Evolutionary conservation across 2,888 invertebrate genomes (phyloP).

Genomic region (Drosophila hamatofila): DNA sequence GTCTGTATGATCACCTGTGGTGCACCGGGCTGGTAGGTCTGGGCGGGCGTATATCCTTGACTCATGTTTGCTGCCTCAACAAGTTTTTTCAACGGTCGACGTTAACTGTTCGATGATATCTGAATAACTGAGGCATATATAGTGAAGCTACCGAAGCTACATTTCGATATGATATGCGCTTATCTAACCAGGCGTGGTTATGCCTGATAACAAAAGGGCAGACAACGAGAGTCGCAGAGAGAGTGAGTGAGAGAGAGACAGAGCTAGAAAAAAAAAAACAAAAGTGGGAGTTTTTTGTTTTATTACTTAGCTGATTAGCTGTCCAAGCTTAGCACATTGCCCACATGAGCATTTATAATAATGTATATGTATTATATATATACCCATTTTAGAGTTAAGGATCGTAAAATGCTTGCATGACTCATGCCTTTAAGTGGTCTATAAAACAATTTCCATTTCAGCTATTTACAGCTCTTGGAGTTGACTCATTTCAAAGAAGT

Average conservation of each 20-base stretch:
- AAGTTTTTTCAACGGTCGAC: not conserved
- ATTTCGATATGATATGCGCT: conserved; percentile 17
- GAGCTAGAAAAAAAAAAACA: not conserved
- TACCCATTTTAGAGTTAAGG: not conserved
- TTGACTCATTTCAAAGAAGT: conserved; percentile 36
- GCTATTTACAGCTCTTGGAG: conserved; percentile 9
- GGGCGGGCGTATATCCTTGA: conserved; percentile 55
- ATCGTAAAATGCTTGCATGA: conserved; percentile 22
- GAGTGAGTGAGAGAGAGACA: not conserved
- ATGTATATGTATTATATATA: not conserved
- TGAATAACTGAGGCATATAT: conserved; percentile 35
- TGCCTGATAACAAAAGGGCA: conserved; percentile 27
- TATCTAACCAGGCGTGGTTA: conserved; percentile 37
- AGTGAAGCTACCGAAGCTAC: conserved; percentile 6
- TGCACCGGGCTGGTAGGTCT: conserved; percentile 53
- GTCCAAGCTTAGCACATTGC: not conserved
- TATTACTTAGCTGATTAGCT: conserved; percentile 11
- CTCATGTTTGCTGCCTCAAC: conserved; percentile 24
- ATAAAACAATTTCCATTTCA: not conserved
- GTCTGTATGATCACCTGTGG: conserved; percentile 50
- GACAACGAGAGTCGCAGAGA: not conserved
- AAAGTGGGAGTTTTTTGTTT: not conserved
- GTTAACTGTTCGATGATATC: conserved; percentile 6
- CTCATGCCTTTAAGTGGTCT: conserved; percentile 25
- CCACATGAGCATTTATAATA: not conserved